These are phyloP conservation scores for Semotilus atromaculatus DNA, from an alignment of 2,797 vertebrate species.

Conservation along the genomic window DNA sequence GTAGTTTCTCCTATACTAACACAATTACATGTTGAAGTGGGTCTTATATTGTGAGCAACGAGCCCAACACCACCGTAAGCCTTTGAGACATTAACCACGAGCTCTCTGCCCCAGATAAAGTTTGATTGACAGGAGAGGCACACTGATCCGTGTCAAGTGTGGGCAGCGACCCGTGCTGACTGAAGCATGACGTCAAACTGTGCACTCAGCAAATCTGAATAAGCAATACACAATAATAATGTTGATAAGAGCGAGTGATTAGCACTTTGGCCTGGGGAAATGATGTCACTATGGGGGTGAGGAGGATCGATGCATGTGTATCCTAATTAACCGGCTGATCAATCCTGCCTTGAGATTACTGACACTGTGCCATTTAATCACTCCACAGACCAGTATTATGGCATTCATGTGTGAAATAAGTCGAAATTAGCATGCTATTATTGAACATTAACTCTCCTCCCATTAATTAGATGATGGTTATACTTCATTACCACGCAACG, in stretches of 20 bases:
- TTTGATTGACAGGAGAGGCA: conserved; percentile 6
- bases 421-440: neutral
- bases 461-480: neutral
- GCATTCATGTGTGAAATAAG: neutral
- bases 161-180: neutral
- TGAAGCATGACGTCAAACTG: conserved; percentile 10
- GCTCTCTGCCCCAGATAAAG: neutral
- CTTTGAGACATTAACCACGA: neutral
- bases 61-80: neutral
- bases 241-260: conserved; percentile 8
- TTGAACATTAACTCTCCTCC: neutral
- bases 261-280: neutral
- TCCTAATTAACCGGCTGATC: neutral
- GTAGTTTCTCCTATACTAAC: neutral
- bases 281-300: neutral
- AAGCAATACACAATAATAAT: neutral
- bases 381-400: neutral
- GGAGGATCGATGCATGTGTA: conserved; percentile 12
- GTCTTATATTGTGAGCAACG: neutral
- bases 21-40: neutral
- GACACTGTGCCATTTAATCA: neutral
- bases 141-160: neutral
- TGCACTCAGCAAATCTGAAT: conserved; percentile 11
- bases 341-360: conserved; percentile 27
- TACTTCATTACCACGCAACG: neutral